phyloP scores from a whole-genome alignment of 2,797 vertebrate genomes.

The Karalla daura region DNA sequence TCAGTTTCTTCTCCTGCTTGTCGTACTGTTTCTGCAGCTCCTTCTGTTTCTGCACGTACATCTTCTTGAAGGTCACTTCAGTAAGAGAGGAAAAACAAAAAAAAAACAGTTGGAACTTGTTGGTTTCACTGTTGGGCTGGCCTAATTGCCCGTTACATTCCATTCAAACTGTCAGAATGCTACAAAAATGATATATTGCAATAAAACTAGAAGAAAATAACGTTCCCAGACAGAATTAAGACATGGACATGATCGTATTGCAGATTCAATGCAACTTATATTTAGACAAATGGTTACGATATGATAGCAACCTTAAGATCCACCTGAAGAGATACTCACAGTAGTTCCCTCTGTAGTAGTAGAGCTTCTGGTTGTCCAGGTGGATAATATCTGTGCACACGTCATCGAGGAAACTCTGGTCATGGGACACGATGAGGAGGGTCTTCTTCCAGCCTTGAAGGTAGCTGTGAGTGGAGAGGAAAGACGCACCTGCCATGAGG shows the following conservation, averaged over 20 bases:
- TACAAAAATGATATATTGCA: no score
- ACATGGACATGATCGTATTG: no score
- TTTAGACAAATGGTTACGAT: no score
- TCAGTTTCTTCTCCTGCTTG: slow-evolving; percentile 94
- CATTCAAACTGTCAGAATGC: neutral
- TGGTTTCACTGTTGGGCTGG: neutral
- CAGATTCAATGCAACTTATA: no score
- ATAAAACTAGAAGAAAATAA: neutral
- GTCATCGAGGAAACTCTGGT: slow-evolving; percentile 94
- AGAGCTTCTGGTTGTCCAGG: slow-evolving; percentile 90
- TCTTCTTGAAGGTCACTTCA: slow-evolving; percentile 95
- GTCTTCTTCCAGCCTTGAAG: slow-evolving; percentile 96
- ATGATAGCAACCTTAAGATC: no score
- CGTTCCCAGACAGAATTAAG: no score
- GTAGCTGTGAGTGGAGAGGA: slow-evolving; percentile 80
- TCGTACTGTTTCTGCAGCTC: slow-evolving; percentile 94
- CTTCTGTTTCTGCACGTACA: slow-evolving; percentile 96
- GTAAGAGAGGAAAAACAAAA: neutral
- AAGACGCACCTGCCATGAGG: neutral
- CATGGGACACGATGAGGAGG: slow-evolving; percentile 92
- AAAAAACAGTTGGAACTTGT: no score
- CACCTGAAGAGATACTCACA: slow-evolving; percentile 73
- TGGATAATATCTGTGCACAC: slow-evolving; percentile 94
- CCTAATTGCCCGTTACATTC: neutral
- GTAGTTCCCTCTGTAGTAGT: slow-evolving; percentile 94